Percentiles rank a stretch among this genome's conserved stretches.
These are phyloP conservation scores for Oryctes rhinoceros DNA, from an alignment of 1,140 invertebrate species.

Conservation along the genomic window DNA sequence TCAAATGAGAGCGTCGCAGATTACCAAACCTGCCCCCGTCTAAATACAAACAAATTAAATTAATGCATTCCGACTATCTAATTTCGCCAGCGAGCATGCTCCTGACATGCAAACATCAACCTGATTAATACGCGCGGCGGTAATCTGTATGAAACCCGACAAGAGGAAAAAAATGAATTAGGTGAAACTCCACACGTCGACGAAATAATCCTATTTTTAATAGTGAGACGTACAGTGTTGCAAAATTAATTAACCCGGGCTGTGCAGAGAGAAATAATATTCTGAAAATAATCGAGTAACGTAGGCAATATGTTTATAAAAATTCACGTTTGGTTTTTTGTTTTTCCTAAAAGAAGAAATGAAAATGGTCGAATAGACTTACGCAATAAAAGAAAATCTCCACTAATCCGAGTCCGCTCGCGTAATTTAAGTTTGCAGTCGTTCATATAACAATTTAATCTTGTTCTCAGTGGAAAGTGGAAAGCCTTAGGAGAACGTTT, in stretches of 20 bases:
- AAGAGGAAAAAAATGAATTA: background rate
- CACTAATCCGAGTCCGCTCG: too few relatives aligned
- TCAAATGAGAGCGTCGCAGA: background rate
- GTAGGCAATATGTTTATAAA: too few relatives aligned
- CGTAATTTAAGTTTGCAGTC: background rate
- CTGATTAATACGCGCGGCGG: background rate
- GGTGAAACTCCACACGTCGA: background rate
- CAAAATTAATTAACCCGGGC: background rate
- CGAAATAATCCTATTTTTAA: background rate
- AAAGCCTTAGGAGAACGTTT: background rate
- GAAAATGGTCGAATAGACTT: too few relatives aligned
- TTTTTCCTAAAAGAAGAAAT: too few relatives aligned
- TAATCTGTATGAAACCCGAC: background rate
- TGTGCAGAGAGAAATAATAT: too few relatives aligned
- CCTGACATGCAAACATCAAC: constrained; percentile 3
- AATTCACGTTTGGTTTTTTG: too few relatives aligned
- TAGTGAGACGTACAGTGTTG: background rate
- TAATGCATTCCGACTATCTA: background rate
- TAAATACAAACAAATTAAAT: constrained; percentile 3
- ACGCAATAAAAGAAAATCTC: too few relatives aligned
- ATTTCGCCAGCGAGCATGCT: background rate
- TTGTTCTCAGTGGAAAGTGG: background rate
- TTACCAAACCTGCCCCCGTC: background rate
- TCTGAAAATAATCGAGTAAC: too few relatives aligned
- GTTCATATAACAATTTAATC: constrained; percentile 19